Base-by-base conservation (phyloP, 2,113 vertebrate genomes). In the Uria lomvia region DNA sequence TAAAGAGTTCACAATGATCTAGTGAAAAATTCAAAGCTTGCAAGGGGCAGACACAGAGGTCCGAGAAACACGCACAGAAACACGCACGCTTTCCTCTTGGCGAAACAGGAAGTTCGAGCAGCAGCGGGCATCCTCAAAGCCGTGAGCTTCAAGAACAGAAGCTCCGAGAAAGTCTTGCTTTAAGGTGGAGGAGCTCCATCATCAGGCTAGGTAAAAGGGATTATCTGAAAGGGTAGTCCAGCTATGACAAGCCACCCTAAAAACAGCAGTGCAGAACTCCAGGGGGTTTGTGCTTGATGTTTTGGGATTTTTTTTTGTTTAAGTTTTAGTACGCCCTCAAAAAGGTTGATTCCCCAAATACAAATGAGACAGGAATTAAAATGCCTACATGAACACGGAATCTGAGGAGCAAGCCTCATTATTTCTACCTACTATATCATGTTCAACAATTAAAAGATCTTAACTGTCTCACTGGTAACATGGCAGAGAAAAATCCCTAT, bases 21-120 rank as follows among this genome's bases (percentile, higher is more conserved):
- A 29, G 16, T 3, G 20, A 85, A 87, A 75, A 85, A 87, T 77
- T 67, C 36, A 71, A 36, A 78, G 50, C 73, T 63, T 68, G 40
- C 34, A 90, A 80, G 50, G 10, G 38, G 45, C 38, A 62, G 70
- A 88, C 60, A 53, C 17, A 36, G 68, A 62, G 12, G 32, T 12
- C 1, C 0, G 2, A 62, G 14, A 70, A 9, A 83, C 30, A 50
- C 9, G 43, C 22, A 76, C 20, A 62, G 14, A 70, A 9, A 83
- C 30, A 50, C 9, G 43, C 22, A 76, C 20, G 8, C 40, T 60
- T 84, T 75, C 43, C 80, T 65, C 86, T 18, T 60, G 80, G 73
- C 2, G 5, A 85, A 96, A 91, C 77, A 91, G 88, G 71, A 88
- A 91, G 86, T 67, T 7, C 32, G 30, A 81, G 83, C 45, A 79